These are phyloP conservation scores for Pogonognathellus flavescens DNA, from an alignment of 1,140 invertebrate genomes.

Conservation along the genomic window DNA sequence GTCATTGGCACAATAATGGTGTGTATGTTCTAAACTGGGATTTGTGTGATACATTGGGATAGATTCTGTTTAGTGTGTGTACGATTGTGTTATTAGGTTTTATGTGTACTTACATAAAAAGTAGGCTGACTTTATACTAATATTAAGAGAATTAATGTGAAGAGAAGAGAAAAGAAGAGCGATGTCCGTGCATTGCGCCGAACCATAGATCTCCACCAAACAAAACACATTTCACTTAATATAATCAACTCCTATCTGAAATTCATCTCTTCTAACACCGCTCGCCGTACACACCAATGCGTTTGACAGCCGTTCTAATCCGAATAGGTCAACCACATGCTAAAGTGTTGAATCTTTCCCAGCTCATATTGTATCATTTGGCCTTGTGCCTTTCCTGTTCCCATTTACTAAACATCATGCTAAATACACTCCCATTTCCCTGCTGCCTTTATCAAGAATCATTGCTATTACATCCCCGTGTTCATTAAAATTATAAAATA, in stretches of 20 bases:
- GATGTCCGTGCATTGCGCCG: neutral
- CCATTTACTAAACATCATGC: neutral
- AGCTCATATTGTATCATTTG: neutral
- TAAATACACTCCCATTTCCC: neutral
- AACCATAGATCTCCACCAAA: neutral
- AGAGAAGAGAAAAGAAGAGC: neutral
- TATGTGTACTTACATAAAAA: constrained; percentile 11
- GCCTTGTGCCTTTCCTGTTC: neutral
- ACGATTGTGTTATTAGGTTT: neutral
- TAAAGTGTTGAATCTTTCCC: neutral
- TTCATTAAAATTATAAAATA: neutral
- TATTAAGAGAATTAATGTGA: neutral
- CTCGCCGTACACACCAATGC: constrained; percentile 1
- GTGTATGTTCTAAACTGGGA: neutral
- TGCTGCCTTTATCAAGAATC: neutral
- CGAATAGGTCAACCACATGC: constrained; percentile 29
- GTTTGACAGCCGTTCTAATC: constrained; percentile 34
- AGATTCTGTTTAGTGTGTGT: neutral
- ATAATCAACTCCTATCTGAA: constrained; percentile 3
- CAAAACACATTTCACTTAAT: constrained; percentile 3
- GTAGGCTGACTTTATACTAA: neutral
- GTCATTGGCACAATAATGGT: constrained; percentile 2
- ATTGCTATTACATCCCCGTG: neutral
- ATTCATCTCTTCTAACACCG: constrained; percentile 9
- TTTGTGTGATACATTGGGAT: neutral